phyloP scores from a whole-genome alignment of 2,113 vertebrate species.

The Rallus limicola region DNA sequence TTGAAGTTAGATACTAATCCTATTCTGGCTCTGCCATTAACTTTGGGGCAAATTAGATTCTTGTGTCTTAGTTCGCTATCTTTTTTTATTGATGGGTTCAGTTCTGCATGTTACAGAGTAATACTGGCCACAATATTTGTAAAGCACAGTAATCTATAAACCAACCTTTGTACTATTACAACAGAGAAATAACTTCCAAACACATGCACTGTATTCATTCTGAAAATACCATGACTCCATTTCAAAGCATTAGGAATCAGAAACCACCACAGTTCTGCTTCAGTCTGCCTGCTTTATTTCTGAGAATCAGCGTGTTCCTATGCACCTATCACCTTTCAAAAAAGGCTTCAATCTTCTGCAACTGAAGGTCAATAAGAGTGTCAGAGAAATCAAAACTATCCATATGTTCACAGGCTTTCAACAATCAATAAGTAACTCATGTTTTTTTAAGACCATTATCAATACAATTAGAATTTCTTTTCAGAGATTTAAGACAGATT shows the following conservation, averaged over 20 bases:
- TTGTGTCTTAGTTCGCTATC: neutral
- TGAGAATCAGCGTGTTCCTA: neutral
- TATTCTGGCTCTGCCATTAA: neutral
- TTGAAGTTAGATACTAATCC: neutral
- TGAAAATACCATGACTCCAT: neutral
- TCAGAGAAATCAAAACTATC: neutral
- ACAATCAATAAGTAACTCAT: neutral
- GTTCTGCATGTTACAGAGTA: neutral
- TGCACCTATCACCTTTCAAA: neutral
- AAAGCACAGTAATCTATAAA: neutral
- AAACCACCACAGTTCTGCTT: neutral
- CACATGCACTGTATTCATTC: neutral
- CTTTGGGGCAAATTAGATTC: neutral
- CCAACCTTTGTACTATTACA: neutral
- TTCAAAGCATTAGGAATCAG: neutral
- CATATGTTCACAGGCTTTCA: neutral
- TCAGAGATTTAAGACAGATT: neutral
- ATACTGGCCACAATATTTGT: too few relatives aligned
- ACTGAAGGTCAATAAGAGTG: neutral
- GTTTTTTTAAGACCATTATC: neutral
- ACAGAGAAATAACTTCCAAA: rapidly evolving
- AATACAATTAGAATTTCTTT: neutral
- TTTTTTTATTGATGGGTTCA: neutral
- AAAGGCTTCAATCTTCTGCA: neutral
- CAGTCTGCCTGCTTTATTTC: neutral